Base-by-base conservation (phyloP, 2,888 invertebrate genomes). In the Miltochrista miniata region DNA sequence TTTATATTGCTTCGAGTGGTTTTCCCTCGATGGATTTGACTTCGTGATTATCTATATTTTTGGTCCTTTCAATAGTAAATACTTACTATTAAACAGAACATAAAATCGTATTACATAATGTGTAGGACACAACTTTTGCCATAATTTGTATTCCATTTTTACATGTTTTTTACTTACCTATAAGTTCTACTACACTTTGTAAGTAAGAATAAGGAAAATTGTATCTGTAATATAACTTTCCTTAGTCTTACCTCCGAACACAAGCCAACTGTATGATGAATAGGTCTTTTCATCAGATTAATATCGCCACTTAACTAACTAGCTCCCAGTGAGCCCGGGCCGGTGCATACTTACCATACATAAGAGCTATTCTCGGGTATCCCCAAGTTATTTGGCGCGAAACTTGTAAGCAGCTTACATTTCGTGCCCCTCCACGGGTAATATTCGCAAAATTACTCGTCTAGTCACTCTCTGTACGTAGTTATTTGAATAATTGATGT, bases 401-500 rank as follows among this genome's bases (percentile, higher is more conserved):
- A 87, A 86, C 81, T 87, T 85, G 76, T 88, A 90, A 90, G 88
- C 81, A 70, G 87, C 90, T 90, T 89, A 89, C 74, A 78, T 71
- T 72, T 72, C 72, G 72, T 75, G 72, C 73, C 73, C 66, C 77
- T 76, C 74, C 65, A 66, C 68, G 74, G 74, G 76, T 79, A 84
- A 85, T 88, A 84, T 85, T 83, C 83, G 68, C 77, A 74, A 85
- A 87, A 87, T 88, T 86, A 83, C 85, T 79, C 76, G 73, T 76
- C 76, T 76, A 77, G 75, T 76, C 81, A 78, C 76, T 72, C 74
- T 76, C 76, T 78, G 74, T 74, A 69, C 76, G 76, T 81, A 83
- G 85, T 82, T 85, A 87, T 87, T 87, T 88, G 86, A 89, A 90
- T 89, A 87, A 88, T 88, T 87, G 85, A 87, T 83, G 80, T 76